These are phyloP conservation scores for Pipra filicauda DNA, from an alignment of 2,113 vertebrate species.

Conservation along the genomic window DNA sequence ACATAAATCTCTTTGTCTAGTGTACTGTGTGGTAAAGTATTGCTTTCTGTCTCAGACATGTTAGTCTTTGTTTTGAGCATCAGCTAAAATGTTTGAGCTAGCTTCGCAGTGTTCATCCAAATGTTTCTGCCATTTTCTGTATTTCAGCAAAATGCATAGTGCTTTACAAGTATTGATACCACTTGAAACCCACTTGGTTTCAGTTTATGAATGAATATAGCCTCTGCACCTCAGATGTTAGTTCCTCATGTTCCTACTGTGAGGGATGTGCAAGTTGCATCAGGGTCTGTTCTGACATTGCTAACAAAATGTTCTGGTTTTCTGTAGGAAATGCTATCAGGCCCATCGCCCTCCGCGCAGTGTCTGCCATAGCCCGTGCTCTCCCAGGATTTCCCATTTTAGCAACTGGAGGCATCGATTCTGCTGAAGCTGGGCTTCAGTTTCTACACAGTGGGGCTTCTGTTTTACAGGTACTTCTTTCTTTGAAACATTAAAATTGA, in stretches of 20 bases:
- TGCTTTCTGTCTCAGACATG: background rate
- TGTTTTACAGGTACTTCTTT: slow-evolving; percentile 84
- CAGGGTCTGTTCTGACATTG: background rate
- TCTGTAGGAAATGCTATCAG: slow-evolving; percentile 87
- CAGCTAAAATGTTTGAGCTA: slow-evolving; percentile 9
- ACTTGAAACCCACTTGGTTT: background rate
- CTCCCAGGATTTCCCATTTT: slow-evolving; percentile 88
- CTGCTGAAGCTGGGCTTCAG: slow-evolving; percentile 89
- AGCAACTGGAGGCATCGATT: slow-evolving; percentile 95
- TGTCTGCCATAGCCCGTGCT: slow-evolving; percentile 84
- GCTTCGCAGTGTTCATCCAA: background rate
- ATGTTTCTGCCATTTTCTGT: background rate
- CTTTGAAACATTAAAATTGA: background rate
- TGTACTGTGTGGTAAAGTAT: background rate
- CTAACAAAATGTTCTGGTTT: background rate
- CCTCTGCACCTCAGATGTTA: background rate
- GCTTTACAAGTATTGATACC: background rate
- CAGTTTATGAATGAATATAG: background rate
- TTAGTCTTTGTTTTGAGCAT: slow-evolving; percentile 37
- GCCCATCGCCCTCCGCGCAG: slow-evolving; percentile 87
- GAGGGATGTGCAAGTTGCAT: background rate
- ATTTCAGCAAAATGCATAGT: background rate
- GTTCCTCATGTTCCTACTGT: background rate
- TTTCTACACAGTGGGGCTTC: slow-evolving; percentile 92
- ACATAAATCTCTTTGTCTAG: background rate